phyloP scores from a whole-genome alignment of 2,113 vertebrate species.

The Myiozetetes cayanensis region DNA sequence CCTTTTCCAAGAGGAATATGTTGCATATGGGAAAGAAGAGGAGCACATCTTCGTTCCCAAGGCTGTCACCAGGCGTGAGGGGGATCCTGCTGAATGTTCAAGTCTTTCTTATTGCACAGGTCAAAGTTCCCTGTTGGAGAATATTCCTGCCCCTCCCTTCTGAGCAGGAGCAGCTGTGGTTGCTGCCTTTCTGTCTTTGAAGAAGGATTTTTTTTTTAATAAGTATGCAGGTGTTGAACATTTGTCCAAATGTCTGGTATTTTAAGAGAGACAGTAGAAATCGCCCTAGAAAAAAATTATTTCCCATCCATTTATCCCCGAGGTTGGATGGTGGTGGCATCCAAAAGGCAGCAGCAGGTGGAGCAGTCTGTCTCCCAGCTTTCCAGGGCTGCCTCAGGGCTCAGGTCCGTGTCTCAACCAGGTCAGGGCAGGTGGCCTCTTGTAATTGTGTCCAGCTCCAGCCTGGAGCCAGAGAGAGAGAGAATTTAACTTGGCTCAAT shows the following conservation, averaged over 20 bases:
- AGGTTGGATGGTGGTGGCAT: background rate
- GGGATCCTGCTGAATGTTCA: background rate
- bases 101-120: background rate
- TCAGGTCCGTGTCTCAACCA: background rate
- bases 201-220: background rate
- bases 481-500: background rate
- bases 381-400: background rate
- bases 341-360: background rate
- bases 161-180: accelerated
- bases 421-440: background rate
- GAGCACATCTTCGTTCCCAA: background rate
- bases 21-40: background rate
- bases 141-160: background rate
- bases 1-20: background rate
- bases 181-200: background rate
- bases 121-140: background rate
- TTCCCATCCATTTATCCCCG: background rate
- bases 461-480: background rate
- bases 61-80: accelerated
- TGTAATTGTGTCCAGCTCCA: background rate
- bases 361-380: background rate
- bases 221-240: background rate
- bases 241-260: background rate
- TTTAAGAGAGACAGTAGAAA: background rate
- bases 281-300: background rate